Percentiles rank a stretch among this genome's conserved stretches.
Evolutionary conservation across 2,797 vertebrate genomes (phyloP).

Genomic region (Takifugu ocellatus): DNA sequence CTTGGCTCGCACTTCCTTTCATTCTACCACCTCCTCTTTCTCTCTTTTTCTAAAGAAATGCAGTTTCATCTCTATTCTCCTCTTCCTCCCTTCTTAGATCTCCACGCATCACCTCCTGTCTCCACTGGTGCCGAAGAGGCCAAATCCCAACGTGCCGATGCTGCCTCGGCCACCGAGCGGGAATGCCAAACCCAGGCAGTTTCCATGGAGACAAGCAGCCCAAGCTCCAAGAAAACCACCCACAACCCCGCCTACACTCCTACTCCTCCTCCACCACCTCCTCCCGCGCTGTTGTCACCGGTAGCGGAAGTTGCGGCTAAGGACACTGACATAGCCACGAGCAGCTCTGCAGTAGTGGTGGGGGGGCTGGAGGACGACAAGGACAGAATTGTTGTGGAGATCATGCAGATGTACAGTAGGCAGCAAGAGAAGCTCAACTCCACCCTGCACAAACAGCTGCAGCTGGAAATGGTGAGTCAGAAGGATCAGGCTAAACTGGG

Average conservation of each 20-base stretch:
- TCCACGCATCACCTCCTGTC: conserved; percentile 65
- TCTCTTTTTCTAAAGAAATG: neutral
- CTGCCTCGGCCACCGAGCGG: conserved; percentile 53
- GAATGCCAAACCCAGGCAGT: conserved; percentile 70
- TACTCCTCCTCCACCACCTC: conserved; percentile 32
- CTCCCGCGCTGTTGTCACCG: conserved; percentile 35
- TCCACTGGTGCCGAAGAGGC: conserved; percentile 61
- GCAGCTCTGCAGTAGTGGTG: conserved; percentile 45
- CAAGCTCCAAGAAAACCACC: conserved; percentile 67
- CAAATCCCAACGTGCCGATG: conserved; percentile 71
- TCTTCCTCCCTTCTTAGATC: conserved; percentile 64
- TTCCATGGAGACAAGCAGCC: conserved; percentile 75
- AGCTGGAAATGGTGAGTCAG: conserved; percentile 90
- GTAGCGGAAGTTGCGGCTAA: conserved; percentile 62
- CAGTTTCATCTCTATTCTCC: conserved; percentile 23
- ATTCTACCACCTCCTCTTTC: conserved; percentile 35
- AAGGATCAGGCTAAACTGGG: conserved; percentile 35
- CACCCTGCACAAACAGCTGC: conserved; percentile 91
- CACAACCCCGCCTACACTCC: conserved; percentile 63
- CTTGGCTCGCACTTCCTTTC: conserved; percentile 47
- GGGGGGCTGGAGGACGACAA: conserved; percentile 89
- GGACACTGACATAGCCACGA: conserved; percentile 55
- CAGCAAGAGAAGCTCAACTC: conserved; percentile 93
- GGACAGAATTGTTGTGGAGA: conserved; percentile 94
- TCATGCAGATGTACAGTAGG: conserved; percentile 92